A percentile compares a stretch with the other conserved stretches of the same genome.
Evolutionary conservation across 2,797 vertebrate species (phyloP).

Genomic region (Strix occidentalis): DNA sequence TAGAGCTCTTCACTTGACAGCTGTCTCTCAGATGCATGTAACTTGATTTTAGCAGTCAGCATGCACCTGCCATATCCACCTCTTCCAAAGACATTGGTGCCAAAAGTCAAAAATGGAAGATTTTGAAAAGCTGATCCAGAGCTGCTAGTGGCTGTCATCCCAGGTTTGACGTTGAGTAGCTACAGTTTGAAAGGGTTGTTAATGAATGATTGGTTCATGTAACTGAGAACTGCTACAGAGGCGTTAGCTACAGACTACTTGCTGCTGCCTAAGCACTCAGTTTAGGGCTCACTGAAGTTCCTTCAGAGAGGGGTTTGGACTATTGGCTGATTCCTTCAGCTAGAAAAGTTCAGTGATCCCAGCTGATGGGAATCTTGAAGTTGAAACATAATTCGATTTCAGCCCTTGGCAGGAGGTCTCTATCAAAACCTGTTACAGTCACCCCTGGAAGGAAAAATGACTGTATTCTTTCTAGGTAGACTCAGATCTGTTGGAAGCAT

Average conservation of each 20-base stretch:
- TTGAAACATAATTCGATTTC: background rate
- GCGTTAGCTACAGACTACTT: background rate
- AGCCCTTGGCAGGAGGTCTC: background rate
- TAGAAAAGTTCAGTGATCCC: background rate
- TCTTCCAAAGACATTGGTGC: background rate
- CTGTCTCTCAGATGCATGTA: constrained; percentile 1
- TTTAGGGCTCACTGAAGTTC: background rate
- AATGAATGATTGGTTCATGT: background rate
- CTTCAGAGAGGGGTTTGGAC: background rate
- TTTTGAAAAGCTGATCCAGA: background rate
- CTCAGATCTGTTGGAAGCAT: background rate
- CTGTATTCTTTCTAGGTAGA: background rate
- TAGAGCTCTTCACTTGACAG: constrained; percentile 6
- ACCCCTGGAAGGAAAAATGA: background rate
- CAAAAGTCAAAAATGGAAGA: background rate
- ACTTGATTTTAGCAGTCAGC: background rate
- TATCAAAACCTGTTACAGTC: background rate
- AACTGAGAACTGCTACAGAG: constrained; percentile 28
- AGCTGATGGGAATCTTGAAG: background rate
- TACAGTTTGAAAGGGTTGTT: background rate
- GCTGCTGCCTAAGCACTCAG: background rate
- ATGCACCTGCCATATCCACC: background rate
- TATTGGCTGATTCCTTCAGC: background rate
- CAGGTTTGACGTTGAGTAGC: background rate
- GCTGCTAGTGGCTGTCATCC: constrained; percentile 27